A percentile compares a stretch with the other conserved stretches of the same genome.
phyloP scores from a whole-genome alignment of 2,888 invertebrate species.

The Melieria crassipennis region DNA sequence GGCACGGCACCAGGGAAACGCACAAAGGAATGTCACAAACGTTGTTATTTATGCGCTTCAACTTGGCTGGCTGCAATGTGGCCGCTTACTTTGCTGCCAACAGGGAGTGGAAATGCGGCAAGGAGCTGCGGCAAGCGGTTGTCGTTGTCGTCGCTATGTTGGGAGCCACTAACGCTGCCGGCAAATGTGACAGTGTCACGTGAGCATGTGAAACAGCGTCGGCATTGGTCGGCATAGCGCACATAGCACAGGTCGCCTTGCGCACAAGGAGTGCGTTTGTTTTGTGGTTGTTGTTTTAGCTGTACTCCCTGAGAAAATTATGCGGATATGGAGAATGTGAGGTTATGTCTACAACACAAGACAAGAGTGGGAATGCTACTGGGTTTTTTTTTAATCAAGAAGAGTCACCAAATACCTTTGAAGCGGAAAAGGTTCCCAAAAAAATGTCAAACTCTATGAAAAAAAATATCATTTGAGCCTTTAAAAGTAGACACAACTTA shows the following conservation, averaged over 20 bases:
- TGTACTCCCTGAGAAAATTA: no score
- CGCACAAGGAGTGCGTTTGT: conserved; percentile 15
- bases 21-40: conserved; percentile 19
- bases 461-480: no score
- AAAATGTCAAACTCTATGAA: no score
- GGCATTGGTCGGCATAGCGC: background rate
- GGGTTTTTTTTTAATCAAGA: no score
- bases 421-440: no score
- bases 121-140: background rate
- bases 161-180: background rate
- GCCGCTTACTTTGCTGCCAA: background rate
- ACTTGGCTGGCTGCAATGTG: background rate
- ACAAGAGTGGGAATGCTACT: no score
- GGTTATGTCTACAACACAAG: no score
- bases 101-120: background rate
- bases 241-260: background rate
- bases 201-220: conserved; percentile 32
- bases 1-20: background rate
- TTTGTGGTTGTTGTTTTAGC: no score
- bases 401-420: no score
- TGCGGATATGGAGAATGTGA: no score
- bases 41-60: conserved; percentile 22
- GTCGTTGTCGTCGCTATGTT: background rate
- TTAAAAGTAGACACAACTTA: no score
- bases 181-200: conserved; percentile 44